Percentiles rank a stretch among this genome's conserved stretches.
phyloP scores from a whole-genome alignment of 2,888 invertebrate genomes.

The Epirrhoe alternata region DNA sequence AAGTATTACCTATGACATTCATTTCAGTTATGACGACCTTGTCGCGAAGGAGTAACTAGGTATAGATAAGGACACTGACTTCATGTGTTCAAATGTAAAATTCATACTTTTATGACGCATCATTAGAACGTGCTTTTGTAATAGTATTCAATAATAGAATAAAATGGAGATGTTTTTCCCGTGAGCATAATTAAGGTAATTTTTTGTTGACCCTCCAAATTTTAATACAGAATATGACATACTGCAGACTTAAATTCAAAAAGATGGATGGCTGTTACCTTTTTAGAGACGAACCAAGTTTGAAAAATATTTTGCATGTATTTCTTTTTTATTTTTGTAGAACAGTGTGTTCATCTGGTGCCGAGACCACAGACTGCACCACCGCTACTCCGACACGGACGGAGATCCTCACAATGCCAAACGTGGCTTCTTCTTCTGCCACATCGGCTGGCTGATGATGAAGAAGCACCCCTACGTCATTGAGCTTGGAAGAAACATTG shows the following conservation, averaged over 20 bases:
- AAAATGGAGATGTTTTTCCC: too few relatives aligned
- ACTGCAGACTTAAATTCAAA: too few relatives aligned
- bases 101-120: too few relatives aligned
- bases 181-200: too few relatives aligned
- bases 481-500: slow-evolving; percentile 87
- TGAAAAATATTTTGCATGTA: neutral
- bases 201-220: too few relatives aligned
- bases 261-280: too few relatives aligned
- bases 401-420: slow-evolving; percentile 92
- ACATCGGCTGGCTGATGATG: slow-evolving; percentile 94
- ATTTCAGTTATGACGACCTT: neutral
- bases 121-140: too few relatives aligned
- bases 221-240: too few relatives aligned
- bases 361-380: slow-evolving; percentile 92
- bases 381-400: slow-evolving; percentile 89
- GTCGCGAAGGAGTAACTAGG: neutral
- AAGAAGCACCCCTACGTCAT: slow-evolving; percentile 92
- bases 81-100: too few relatives aligned
- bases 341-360: slow-evolving; percentile 91
- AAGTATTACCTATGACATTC: neutral
- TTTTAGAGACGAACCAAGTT: too few relatives aligned
- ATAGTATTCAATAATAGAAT: too few relatives aligned
- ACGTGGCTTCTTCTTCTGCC: slow-evolving; percentile 94
- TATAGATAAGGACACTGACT: too few relatives aligned
- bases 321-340: slow-evolving; percentile 63